Percentiles rank a stretch among this genome's conserved stretches.
Evolutionary conservation across 2,113 vertebrate species (phyloP).

Genomic region (Psephotus haematonotus): DNA sequence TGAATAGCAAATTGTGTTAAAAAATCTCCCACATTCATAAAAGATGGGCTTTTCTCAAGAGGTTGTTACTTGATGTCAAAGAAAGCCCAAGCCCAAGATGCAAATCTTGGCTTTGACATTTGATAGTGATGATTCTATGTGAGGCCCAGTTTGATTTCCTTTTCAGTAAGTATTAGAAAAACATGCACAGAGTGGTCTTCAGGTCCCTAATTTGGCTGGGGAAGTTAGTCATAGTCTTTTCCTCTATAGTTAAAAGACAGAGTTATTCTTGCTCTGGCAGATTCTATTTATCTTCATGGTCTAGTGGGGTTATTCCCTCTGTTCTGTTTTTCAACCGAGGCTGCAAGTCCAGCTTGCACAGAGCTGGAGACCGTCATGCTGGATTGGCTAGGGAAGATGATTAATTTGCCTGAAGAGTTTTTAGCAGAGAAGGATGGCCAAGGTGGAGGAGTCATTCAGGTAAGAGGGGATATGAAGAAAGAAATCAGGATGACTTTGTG

Average conservation of each 20-base stretch:
- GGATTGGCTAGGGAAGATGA: slow-evolving; percentile 96
- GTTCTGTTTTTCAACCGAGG: slow-evolving; percentile 69
- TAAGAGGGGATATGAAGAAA: slow-evolving; percentile 33
- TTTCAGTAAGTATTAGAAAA: not conserved
- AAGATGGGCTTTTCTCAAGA: not conserved
- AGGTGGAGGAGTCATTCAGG: slow-evolving; percentile 97
- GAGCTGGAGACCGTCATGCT: slow-evolving; percentile 96
- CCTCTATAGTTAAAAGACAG: not conserved
- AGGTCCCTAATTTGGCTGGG: not conserved
- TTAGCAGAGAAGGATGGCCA: slow-evolving; percentile 80
- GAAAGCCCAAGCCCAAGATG: not conserved
- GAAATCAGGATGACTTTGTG: accelerated
- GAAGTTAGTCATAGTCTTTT: not conserved
- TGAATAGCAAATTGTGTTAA: not conserved
- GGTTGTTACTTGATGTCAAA: not conserved
- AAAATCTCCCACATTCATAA: not conserved
- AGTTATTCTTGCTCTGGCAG: not conserved
- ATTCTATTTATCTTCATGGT: not conserved
- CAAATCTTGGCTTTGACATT: not conserved
- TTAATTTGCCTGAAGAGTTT: slow-evolving; percentile 88
- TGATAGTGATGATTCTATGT: not conserved
- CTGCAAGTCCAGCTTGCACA: slow-evolving; percentile 93
- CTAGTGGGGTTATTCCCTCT: not conserved
- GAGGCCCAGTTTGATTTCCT: not conserved
- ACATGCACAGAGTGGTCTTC: not conserved